Evolutionary conservation across 1,140 invertebrate species (phyloP), one percentile per base, ranked within the genome.

Genomic region (Hyles vespertilio): DNA sequence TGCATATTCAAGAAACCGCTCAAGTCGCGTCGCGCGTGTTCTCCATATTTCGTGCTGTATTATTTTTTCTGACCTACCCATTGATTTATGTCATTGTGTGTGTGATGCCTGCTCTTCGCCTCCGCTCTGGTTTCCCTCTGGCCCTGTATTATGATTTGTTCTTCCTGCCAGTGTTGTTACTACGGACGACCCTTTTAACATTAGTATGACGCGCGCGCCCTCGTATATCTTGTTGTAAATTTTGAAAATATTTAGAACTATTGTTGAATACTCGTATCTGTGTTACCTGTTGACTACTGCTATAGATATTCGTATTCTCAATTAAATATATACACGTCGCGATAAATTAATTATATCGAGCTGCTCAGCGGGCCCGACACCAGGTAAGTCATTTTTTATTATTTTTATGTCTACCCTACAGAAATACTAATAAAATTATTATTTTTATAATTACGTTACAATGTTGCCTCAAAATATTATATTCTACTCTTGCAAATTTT

Each of bases 261-360:
- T 86, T 85, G 78, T 82, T 81, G 59, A 76, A 78, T 80, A 82
- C 78, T 84, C 81, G 67, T 77, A 80, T 80, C 84, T 87, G 79
- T 87, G 81, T 86, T 88, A 88, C 75, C 82, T 88, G 83, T 88
- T 88, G 75, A 85, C 81, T 86, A 85, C 62, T 83, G 79, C 65
- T 56, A 67, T 78, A 78, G 58, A 76, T 73, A 65, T 79, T 65
- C 74, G 61, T 76, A 78, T 70, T 76, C 73, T 72, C 44, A 69
- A 74, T 72, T 59, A 58, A 71, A 77, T 58, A 63, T 72, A 69
- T 65, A 72, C 66, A 67, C 83, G 77, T 77, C 81, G 82, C 76
- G 77, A 79, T 83, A 82, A 82, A 65, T 72, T 75, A 61, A 58
- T 56, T 61, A 65, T 66, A 57, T 61, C 46, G 61, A 66, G 63